Conservation (phyloP, 2,888 invertebrate species). For the Amblyteles armatorius region DNA sequence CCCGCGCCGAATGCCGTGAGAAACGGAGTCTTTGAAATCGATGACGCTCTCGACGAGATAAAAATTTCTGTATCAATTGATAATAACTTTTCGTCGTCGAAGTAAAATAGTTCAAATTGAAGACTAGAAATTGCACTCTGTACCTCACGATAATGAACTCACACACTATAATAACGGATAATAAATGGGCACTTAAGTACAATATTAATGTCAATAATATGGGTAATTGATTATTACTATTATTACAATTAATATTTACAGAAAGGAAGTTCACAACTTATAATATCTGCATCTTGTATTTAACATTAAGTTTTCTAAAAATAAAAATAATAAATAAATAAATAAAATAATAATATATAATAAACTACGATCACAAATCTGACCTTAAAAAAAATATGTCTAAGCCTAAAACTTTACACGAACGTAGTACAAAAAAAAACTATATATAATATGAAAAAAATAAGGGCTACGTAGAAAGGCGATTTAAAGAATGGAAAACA, state of each 20-base stretch:
- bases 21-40: not conserved
- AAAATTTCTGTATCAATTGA: not conserved
- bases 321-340: not conserved
- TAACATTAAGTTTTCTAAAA: too few relatives aligned
- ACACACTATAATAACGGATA: not conserved
- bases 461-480: not conserved
- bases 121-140: too few relatives aligned
- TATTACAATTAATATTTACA: too few relatives aligned
- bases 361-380: not conserved
- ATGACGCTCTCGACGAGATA: not conserved
- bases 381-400: not conserved
- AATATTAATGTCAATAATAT: not conserved
- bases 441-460: not conserved
- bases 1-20: not conserved
- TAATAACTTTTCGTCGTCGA: too few relatives aligned
- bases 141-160: too few relatives aligned
- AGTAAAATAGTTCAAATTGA: too few relatives aligned
- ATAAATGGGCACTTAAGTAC: not conserved
- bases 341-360: not conserved
- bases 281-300: too few relatives aligned
- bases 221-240: too few relatives aligned
- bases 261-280: too few relatives aligned
- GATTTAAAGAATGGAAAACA: constrained; percentile 8
- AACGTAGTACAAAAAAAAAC: too few relatives aligned
- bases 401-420: not conserved